phyloP scores from a whole-genome alignment of 2,888 invertebrate species.

The Microctonus hyperodae region DNA sequence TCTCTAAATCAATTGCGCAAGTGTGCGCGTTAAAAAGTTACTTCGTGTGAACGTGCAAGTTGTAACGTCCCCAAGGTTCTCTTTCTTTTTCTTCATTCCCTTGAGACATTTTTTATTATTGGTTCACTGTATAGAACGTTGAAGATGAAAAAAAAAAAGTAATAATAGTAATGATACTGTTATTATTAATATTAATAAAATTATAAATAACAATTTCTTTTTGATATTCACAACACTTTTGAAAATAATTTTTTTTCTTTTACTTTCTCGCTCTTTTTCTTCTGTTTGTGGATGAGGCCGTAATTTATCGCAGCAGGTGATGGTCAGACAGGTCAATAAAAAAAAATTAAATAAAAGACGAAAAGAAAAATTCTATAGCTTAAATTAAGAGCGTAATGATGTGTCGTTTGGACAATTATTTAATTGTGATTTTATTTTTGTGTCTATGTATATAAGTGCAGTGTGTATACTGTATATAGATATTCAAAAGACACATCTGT shows the following conservation, averaged over 20 bases:
- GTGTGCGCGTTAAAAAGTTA: background rate
- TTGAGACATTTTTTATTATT: background rate
- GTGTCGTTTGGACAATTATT: too few species aligned
- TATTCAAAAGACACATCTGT: slow-evolving; percentile 32
- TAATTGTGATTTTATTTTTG: too few species aligned
- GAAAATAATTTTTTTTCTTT: background rate
- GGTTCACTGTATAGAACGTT: background rate
- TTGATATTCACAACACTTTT: too few species aligned
- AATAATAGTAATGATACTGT: too few species aligned
- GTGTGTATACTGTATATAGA: background rate
- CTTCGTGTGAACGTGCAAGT: background rate
- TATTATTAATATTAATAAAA: too few species aligned
- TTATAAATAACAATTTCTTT: too few species aligned
- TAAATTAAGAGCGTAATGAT: slow-evolving; percentile 15
- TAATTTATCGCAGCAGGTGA: slow-evolving; percentile 30
- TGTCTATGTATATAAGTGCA: too few species aligned
- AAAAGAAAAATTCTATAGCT: slow-evolving; percentile 8
- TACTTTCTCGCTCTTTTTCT: background rate
- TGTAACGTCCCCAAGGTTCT: slow-evolving; percentile 1
- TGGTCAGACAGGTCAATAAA: background rate
- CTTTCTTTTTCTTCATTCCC: background rate
- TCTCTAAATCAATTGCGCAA: background rate
- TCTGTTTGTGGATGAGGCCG: background rate
- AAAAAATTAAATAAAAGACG: background rate
- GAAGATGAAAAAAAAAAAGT: background rate